phyloP scores from a whole-genome alignment of 2,888 invertebrate genomes.

The Agrochola macilenta region DNA sequence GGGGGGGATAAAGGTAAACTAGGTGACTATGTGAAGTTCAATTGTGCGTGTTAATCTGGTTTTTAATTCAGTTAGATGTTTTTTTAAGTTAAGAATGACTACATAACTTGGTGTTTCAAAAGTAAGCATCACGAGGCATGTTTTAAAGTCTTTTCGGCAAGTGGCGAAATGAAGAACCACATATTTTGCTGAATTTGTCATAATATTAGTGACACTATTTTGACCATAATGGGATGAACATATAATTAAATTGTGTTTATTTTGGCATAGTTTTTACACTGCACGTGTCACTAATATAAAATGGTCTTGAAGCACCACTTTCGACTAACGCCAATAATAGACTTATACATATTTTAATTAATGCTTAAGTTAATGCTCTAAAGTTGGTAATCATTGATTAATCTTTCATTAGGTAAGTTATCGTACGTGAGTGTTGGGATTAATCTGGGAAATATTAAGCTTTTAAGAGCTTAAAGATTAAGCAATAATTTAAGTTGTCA shows the following conservation, averaged over 20 bases:
- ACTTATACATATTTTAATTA: neutral
- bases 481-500: slow-evolving; percentile 21
- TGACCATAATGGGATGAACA: neutral
- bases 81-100: neutral
- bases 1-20: slow-evolving; percentile 42
- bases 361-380: neutral
- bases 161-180: neutral
- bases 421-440: neutral
- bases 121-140: too few relatives aligned
- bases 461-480: slow-evolving; percentile 4
- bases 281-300: neutral
- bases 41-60: slow-evolving; percentile 26
- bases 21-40: slow-evolving; percentile 47
- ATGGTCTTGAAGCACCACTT: neutral
- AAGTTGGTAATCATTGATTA: neutral
- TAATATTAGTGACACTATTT: neutral
- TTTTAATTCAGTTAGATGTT: slow-evolving; percentile 19
- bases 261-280: neutral
- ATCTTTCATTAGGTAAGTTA: slow-evolving; percentile 7
- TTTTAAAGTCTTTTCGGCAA: neutral
- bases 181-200: neutral
- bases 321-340: neutral
- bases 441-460: neutral
- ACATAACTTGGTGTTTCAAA: neutral
- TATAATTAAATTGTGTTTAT: too few relatives aligned